Base-by-base conservation (phyloP, 2,888 invertebrate species). In the Ischnus inquisitorius region DNA sequence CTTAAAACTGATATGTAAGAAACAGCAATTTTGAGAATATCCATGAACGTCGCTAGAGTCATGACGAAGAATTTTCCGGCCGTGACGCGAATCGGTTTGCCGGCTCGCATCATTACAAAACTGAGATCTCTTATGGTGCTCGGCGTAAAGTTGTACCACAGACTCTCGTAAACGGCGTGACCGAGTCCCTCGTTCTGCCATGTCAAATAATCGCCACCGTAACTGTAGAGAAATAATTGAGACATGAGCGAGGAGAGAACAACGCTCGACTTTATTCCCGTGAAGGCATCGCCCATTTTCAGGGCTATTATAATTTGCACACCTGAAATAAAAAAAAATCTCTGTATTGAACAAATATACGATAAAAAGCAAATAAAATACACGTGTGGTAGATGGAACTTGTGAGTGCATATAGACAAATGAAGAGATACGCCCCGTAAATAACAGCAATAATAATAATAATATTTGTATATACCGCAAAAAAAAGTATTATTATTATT, bases 1-100 rank as follows among this genome's bases (percentile, higher is more conserved):
- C 88, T 86, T 8, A 91, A 81, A 19, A 91, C 90, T 2, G 90
- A 91, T 72, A 91, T 79, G 14, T 90, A 91, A 5, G 91, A 90
- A 2, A 85, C 87, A 0, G 91, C 88, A 5, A 90, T 78, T 68
- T 90, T 90, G 0, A 90, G 22, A 46, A 90, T 91, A 41, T 90
- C 90, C 82, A 89, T 91, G 57, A 89, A 91, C 2, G 90, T 89
- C 74, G 86, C 80, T 4, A 90, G 77, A n/a, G 90, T 91, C 90
- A 91, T 90, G 12, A 82, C 79, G 46, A 89, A 71, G 54, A 90
- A 91, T 82, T 90, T 90, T 5, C 91, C 91, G 0, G 91, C 91
- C 0, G 91, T 89, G 3, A 90, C 82, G n/a, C 82, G 87, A 51
- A 88, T 87, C 12, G 89, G 86, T 4, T 85, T 83, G 22, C 82